Conservation (phyloP, 2,113 vertebrate genomes). For the Montifringilla adamsi region DNA sequence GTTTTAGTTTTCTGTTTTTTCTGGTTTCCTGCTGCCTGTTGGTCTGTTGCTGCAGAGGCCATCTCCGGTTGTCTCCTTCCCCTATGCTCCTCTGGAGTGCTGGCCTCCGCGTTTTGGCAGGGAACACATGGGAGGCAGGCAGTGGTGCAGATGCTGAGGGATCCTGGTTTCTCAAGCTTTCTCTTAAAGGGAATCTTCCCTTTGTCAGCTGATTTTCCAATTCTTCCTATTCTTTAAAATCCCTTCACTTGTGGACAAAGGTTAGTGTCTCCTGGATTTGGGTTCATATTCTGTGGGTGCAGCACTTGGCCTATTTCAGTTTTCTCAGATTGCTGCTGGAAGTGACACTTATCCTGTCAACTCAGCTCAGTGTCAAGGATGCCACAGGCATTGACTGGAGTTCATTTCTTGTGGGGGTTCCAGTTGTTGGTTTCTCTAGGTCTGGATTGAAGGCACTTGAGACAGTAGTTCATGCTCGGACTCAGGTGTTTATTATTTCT, state of each 20-base stretch:
- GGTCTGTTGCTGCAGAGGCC: not conserved
- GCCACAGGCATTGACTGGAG: not conserved
- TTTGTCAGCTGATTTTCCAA: not conserved
- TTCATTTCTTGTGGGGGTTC: not conserved
- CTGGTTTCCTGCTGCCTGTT: not conserved
- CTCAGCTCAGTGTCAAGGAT: not conserved
- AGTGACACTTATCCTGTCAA: not conserved
- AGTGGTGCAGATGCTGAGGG: not conserved
- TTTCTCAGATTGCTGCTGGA: not conserved
- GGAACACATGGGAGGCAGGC: accelerated
- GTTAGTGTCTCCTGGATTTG: not conserved
- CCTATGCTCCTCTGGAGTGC: not conserved
- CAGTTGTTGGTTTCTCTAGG: too few relatives aligned
- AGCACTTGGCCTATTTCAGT: not conserved
- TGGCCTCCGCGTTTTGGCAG: not conserved
- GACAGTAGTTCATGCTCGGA: too few relatives aligned
- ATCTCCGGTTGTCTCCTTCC: not conserved
- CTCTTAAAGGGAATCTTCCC: not conserved
- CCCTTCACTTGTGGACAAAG: not conserved
- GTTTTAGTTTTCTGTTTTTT: not conserved
- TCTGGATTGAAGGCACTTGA: too few relatives aligned
- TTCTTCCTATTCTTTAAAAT: not conserved
- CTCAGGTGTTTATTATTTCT: too few relatives aligned
- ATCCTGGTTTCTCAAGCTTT: not conserved
- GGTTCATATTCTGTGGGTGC: not conserved